Conservation (phyloP, 2,113 vertebrate genomes). For the Anseranas semipalmata region DNA sequence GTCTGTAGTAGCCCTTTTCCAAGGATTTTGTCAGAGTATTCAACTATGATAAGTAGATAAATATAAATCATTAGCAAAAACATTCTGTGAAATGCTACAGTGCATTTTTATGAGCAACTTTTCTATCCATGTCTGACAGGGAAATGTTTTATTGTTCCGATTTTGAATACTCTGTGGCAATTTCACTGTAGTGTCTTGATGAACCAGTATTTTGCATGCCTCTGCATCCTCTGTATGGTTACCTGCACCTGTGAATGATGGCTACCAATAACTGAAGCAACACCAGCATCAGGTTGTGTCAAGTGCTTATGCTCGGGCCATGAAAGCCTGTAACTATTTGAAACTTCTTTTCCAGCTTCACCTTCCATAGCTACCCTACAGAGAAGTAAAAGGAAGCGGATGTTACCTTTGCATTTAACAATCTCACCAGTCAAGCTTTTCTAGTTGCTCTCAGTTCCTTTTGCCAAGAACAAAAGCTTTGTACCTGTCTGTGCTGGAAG, state of each 20-base stretch:
- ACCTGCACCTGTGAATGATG: slow-evolving; percentile 78
- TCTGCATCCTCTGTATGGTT: background rate
- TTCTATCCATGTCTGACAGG: fast-evolving
- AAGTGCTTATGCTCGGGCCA: slow-evolving; percentile 86
- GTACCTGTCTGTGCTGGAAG: slow-evolving; percentile 71
- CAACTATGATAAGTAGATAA: background rate
- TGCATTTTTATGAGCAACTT: background rate
- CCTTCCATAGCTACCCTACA: slow-evolving; percentile 75
- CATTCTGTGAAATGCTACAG: fast-evolving
- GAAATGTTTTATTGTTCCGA: background rate
- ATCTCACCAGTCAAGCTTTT: background rate
- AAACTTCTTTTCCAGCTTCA: slow-evolving; percentile 77
- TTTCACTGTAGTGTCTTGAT: fast-evolving
- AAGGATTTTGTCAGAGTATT: background rate
- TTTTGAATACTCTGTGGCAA: background rate
- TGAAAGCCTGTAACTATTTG: slow-evolving; percentile 55
- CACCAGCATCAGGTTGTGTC: slow-evolving; percentile 69
- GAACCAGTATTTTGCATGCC: fast-evolving
- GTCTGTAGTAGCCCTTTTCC: background rate
- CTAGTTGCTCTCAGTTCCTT: background rate
- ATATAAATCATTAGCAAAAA: background rate
- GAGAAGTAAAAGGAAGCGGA: background rate
- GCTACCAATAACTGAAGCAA: slow-evolving; percentile 63
- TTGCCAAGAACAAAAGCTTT: background rate
- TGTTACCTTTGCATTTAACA: background rate